A percentile compares a stretch with the other conserved stretches of the same genome.
Conservation (phyloP, 2,113 vertebrate genomes). For the Etia nguti region DNA sequence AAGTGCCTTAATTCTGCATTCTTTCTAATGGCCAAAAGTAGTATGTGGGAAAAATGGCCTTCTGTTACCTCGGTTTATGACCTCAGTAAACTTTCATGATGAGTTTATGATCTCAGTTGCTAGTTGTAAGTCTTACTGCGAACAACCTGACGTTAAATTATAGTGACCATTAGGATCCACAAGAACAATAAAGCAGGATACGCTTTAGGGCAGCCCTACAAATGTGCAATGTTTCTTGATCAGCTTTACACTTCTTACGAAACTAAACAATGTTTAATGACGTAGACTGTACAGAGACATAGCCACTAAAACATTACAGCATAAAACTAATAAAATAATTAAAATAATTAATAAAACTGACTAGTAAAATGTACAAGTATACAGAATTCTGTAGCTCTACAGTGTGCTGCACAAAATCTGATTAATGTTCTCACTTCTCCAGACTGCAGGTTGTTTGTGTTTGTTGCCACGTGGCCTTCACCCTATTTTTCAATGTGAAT, state of each 20-base stretch:
- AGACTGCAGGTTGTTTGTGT: background rate
- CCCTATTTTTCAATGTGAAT: background rate
- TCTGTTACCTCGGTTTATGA: background rate
- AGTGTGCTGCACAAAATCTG: background rate
- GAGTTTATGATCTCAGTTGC: background rate
- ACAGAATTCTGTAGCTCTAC: background rate
- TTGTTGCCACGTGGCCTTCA: background rate
- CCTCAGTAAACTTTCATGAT: background rate
- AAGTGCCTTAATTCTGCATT: background rate
- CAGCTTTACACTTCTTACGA: background rate
- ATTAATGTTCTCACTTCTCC: background rate
- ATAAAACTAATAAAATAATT: background rate
- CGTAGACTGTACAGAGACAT: background rate
- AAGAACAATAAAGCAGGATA: background rate
- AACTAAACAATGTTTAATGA: background rate
- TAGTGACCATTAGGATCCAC: background rate
- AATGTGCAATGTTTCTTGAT: background rate
- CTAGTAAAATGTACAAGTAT: background rate
- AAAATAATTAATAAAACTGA: background rate
- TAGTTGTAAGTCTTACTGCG: background rate
- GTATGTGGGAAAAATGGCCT: accelerated
- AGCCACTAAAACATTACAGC: background rate
- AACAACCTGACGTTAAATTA: background rate
- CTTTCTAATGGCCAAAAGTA: background rate
- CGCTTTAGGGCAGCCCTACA: background rate